Evolutionary conservation across 2,113 vertebrate genomes (phyloP).

Genomic region (Leptosomus discolor): DNA sequence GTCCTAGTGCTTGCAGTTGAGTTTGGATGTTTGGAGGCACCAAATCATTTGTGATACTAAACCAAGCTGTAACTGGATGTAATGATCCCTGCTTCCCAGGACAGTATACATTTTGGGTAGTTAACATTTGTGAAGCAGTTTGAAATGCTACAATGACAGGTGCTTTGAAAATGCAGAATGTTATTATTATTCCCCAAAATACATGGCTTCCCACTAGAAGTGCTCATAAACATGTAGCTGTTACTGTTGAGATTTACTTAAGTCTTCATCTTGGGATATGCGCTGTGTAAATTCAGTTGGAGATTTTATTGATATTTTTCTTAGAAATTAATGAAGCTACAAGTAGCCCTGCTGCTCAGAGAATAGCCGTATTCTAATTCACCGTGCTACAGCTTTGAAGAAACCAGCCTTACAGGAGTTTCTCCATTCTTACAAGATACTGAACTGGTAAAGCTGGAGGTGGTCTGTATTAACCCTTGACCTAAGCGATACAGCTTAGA

Average conservation of each 20-base stretch:
- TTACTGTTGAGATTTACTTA: neutral
- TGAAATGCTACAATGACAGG: neutral
- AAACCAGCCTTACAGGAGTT: neutral
- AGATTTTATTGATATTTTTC: conserved; percentile 15
- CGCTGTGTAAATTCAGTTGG: neutral
- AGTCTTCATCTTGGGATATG: neutral
- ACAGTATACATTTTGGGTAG: neutral
- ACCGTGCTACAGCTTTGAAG: neutral
- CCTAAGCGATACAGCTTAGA: neutral
- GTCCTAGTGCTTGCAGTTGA: neutral
- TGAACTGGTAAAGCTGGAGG: neutral
- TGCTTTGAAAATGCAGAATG: conserved; percentile 24
- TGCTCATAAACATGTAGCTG: neutral
- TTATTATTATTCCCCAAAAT: neutral
- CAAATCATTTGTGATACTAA: neutral
- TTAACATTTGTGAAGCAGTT: neutral
- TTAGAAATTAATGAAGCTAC: neutral
- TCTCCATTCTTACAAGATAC: neutral
- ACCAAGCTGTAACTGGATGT: neutral
- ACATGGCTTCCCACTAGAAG: neutral
- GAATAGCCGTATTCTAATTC: neutral
- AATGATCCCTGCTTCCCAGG: neutral
- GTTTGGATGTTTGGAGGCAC: neutral
- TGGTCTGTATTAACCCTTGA: neutral
- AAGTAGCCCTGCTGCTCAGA: neutral